Evolutionary conservation across 2,113 vertebrate genomes (phyloP).

Genomic region (Telmatochromis bifrenatus): DNA sequence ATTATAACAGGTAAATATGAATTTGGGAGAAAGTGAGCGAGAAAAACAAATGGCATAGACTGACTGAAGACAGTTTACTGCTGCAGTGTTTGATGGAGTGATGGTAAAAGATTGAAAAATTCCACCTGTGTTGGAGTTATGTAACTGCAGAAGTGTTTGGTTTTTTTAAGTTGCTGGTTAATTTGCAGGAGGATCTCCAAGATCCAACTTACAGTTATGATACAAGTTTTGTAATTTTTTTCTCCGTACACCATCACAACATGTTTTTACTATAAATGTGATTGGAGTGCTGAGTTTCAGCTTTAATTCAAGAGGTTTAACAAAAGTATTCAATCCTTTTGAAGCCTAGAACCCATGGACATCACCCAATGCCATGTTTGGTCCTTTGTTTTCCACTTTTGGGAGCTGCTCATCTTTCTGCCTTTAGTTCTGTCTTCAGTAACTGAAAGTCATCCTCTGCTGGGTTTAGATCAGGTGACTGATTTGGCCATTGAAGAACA

Average conservation of each 20-base stretch:
- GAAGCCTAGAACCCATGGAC: neutral
- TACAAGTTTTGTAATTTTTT: neutral
- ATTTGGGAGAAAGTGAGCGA: neutral
- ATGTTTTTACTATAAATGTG: neutral
- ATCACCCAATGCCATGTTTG: neutral
- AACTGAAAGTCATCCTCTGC: neutral
- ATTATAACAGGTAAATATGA: slow-evolving; percentile 7
- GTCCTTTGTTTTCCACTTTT: neutral
- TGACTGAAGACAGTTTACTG: neutral
- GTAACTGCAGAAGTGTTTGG: slow-evolving; percentile 5
- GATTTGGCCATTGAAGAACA: neutral
- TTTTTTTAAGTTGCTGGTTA: neutral
- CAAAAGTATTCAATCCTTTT: neutral
- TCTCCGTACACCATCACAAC: neutral
- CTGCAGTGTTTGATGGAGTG: neutral
- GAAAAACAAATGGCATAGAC: neutral
- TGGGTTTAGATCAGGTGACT: neutral
- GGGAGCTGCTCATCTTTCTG: neutral
- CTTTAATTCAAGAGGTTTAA: neutral
- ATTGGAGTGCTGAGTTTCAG: neutral
- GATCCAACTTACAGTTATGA: neutral
- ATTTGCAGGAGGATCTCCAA: neutral
- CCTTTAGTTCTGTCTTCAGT: neutral
- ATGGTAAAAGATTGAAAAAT: neutral
- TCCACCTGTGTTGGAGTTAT: neutral